These are phyloP conservation scores for Rhodinocichla rosea DNA, from an alignment of 2,113 vertebrate species.

Conservation along the genomic window DNA sequence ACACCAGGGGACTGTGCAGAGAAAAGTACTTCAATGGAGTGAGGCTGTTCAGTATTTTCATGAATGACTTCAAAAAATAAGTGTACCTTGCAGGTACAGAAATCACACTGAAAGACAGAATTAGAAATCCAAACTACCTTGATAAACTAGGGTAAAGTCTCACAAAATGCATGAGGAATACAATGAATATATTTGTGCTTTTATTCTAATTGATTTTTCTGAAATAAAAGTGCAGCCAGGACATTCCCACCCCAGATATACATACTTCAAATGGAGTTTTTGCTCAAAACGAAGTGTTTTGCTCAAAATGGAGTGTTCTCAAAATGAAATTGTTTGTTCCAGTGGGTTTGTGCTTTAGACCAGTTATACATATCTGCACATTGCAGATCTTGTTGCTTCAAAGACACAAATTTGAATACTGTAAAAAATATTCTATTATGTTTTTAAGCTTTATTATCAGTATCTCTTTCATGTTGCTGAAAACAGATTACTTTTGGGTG, in stretches of 20 bases:
- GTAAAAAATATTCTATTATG: background rate
- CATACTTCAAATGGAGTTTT: fast-evolving
- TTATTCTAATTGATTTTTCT: background rate
- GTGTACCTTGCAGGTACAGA: background rate
- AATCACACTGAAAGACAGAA: background rate
- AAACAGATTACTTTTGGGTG: background rate
- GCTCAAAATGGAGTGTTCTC: too few species aligned
- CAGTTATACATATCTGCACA: background rate
- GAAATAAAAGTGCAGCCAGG: background rate
- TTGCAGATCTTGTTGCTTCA: background rate
- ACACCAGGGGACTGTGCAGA: background rate
- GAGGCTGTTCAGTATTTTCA: background rate
- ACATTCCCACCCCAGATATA: background rate
- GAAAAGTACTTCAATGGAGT: background rate
- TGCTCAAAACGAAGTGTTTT: too few species aligned
- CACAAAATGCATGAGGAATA: background rate
- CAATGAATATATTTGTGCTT: background rate
- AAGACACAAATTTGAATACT: background rate
- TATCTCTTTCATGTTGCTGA: background rate
- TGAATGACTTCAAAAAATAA: background rate
- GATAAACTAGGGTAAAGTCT: background rate
- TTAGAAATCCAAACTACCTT: background rate
- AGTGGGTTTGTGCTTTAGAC: background rate
- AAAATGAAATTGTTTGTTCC: background rate
- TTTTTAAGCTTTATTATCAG: background rate